phyloP scores from a whole-genome alignment of 1,140 invertebrate species.

The Habropoda laboriosa region DNA sequence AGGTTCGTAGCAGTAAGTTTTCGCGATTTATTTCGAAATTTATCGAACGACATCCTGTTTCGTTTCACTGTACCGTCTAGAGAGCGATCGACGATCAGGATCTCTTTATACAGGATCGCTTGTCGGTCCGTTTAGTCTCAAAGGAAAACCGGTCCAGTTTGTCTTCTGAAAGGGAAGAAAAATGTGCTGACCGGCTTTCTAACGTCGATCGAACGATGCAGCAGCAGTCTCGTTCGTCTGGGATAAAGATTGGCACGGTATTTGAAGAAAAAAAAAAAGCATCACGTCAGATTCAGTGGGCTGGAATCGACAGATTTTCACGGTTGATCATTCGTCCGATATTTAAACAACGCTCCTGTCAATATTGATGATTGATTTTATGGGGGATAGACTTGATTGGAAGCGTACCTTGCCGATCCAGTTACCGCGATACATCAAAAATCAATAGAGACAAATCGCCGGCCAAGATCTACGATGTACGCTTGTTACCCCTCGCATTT shows the following conservation, averaged over 20 bases:
- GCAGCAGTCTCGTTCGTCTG: too few relatives aligned
- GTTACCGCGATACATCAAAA: background rate
- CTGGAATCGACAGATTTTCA: conserved; percentile 13
- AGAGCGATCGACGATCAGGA: background rate
- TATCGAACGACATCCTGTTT: background rate
- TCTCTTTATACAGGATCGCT: conserved; percentile 10
- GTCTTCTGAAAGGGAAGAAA: background rate
- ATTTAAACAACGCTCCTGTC: conserved; percentile 7
- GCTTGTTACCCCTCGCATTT: background rate
- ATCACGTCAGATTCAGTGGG: background rate
- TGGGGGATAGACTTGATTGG: background rate
- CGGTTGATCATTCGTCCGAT: background rate
- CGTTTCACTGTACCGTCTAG: background rate
- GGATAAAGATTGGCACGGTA: background rate
- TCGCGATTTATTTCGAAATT: background rate
- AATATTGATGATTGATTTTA: conserved; percentile 19
- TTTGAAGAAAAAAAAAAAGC: background rate
- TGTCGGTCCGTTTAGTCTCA: background rate
- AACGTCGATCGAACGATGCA: background rate
- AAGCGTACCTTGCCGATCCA: background rate
- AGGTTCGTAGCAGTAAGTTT: background rate
- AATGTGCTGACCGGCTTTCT: background rate
- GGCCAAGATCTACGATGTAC: background rate
- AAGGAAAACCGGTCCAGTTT: background rate
- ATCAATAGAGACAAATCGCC: background rate